These are phyloP conservation scores for Lemur catta DNA, from an alignment of 2,797 vertebrate genomes.

Conservation along the genomic window DNA sequence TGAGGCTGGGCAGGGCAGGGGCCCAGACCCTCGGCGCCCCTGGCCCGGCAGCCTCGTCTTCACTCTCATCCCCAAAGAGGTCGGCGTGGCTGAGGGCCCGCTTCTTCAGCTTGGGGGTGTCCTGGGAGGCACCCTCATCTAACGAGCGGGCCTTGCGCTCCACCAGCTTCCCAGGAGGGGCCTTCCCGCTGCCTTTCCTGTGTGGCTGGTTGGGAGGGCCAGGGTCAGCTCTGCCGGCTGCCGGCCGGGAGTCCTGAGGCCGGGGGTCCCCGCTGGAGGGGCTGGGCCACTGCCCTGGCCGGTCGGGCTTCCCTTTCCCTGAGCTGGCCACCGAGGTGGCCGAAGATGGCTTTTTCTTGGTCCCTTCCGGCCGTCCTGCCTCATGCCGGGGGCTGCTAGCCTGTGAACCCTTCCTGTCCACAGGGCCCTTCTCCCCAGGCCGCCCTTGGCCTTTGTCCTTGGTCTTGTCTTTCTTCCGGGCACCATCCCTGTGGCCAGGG, in stretches of 20 bases:
- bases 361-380: conserved; percentile 72
- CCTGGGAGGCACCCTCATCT: conserved; percentile 67
- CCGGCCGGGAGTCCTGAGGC: conserved; percentile 79
- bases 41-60: conserved; percentile 84
- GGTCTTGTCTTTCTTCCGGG: conserved; percentile 69
- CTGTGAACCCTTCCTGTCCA: conserved; percentile 75
- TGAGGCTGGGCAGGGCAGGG: neutral
- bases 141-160: conserved; percentile 79
- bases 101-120: conserved; percentile 78
- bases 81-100: conserved; percentile 90
- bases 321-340: conserved; percentile 60
- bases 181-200: conserved; percentile 68
- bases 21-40: conserved; percentile 10
- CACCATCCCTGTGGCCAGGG: conserved; percentile 12
- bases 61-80: conserved; percentile 96
- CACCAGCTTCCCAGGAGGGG: conserved; percentile 69
- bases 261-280: conserved; percentile 65
- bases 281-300: neutral
- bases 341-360: conserved; percentile 81
- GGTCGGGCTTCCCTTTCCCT: conserved; percentile 80
- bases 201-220: conserved; percentile 35
- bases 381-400: conserved; percentile 72
- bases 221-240: conserved; percentile 79
- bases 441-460: conserved; percentile 73
- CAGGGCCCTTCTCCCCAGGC: conserved; percentile 76